Base-by-base conservation (phyloP, 2,113 vertebrate species). In the Psophia crepitans region DNA sequence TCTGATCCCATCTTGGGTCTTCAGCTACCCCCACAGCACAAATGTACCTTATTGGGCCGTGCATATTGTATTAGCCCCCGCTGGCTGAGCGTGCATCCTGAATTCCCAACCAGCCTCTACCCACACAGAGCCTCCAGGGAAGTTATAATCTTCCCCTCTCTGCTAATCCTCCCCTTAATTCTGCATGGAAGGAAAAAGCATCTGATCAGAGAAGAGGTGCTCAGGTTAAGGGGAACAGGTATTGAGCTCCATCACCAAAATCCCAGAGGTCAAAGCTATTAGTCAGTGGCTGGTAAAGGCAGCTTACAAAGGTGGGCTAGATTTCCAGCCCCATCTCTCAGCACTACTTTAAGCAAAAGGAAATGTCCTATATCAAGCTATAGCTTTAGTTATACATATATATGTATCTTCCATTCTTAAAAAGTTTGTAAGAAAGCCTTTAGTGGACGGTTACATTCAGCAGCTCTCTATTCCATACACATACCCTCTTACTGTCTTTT, bases 11-110 rank as follows among this genome's bases (percentile, higher is more conserved):
- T 32, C 20, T 68, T 54, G 33, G 13, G 49, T 71, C 28, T 76
- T 51, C 28, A 58, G n/a, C 24, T 43, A 48, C 46, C 20, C 11
- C 48, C 41, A 2, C 17, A 58, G 20, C 6, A 37, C 32, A 68
- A 46, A 51, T 1, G 3, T 8, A 43, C 44, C 16, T 73, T 43
- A 20, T 37, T 9, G n/a, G 41, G 46, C 30, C 3, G 0, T 7
- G 7, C 8, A 24, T 11, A 5, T 32, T 35, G 2, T 16, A 49
- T 53, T 39, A 75, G 66, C 28, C 8, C 28, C 2, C 30, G 8
- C 18, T 16, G 27, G 21, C 37, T 68, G n/a, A 9, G 8, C 8
- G 9, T 18, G 20, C 35, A 44, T 68, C 39, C 57, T 46, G 49
- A 73, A 64, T 26, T 86, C 57, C 30, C 51, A 76, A 41, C 7